Evolutionary conservation across 2,888 invertebrate species (phyloP), one percentile per base, ranked within the genome.

Genomic region (Hoplodrina ambigua): DNA sequence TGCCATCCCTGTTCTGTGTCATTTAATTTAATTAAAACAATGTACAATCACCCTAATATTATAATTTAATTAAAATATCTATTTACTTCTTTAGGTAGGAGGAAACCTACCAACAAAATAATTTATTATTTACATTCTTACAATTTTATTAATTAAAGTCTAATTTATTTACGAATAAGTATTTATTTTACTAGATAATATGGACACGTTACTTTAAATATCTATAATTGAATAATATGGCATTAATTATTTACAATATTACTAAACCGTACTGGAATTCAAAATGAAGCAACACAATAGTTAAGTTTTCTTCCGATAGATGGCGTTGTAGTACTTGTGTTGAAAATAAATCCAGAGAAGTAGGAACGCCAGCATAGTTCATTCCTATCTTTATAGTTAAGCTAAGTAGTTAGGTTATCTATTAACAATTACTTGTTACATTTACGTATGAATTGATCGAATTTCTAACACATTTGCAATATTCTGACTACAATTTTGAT

Each of bases 151-250:
- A 30, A 59, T 15, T 70, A 75, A 15, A 62, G 50, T 58, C 19
- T 37, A 75, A 0, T 15, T 61, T 25, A 25, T 25, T 49, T 44
- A n/a, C 3, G 19, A 52, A 33, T 19, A 37, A 41, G 11, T 41
- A 61, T 11, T 20, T 61, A 58, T 58, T 55, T 33, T 54, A 54
- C 41, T 75, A 49, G 0, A 41, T 78, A 80, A 54, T 78, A 82
- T 78, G 73, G 78, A 73, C 81, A 75, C 72, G 46, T 62, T 70
- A 76, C 55, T 62, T 13, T 68, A 79, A 72, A 64, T 67, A 71
- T 54, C 19, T 74, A 80, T 56, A 41, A 41, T 67, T 72, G 53
- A 72, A 75, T 75, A 80, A 67, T 82, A 82, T 83, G 83, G 82
- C 82, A 37, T 66, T 53, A 56, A 58, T 69, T 71, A 80, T 80